Percentiles rank a stretch among this genome's conserved stretches.
Conservation (phyloP, 2,888 invertebrate species). For the Pyrochroa serraticornis region DNA sequence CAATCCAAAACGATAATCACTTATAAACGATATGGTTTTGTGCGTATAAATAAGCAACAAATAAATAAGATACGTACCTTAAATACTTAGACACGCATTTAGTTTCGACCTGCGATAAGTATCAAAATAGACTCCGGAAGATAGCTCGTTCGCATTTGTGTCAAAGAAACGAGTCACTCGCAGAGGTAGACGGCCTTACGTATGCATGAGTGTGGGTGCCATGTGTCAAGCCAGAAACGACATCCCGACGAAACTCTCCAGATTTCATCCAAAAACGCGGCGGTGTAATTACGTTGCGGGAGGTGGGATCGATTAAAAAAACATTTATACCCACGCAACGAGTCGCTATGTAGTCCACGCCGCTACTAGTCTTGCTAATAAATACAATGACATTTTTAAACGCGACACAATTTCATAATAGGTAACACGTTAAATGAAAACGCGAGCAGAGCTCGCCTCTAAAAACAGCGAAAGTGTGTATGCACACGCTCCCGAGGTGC, state of each 20-base stretch:
- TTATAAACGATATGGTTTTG: background rate
- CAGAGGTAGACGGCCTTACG: constrained; percentile 46
- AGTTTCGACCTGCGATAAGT: constrained; percentile 36
- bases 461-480: constrained; percentile 27
- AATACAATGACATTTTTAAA: constrained; percentile 29
- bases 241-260: background rate
- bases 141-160: constrained; percentile 47
- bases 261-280: constrained; percentile 10
- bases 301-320: constrained; percentile 6
- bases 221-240: constrained; percentile 21
- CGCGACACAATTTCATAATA: constrained; percentile 31
- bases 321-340: constrained; percentile 9
- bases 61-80: constrained; percentile 1
- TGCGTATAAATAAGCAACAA: background rate
- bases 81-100: constrained; percentile 5
- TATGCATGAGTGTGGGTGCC: constrained; percentile 35
- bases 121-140: constrained; percentile 55
- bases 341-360: constrained; percentile 15
- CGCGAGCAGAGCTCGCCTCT: constrained; percentile 23
- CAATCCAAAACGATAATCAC: background rate
- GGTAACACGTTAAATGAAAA: constrained; percentile 29
- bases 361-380: constrained; percentile 19
- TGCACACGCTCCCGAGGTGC: too few relatives aligned
- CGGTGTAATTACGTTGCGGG: constrained; percentile 13
- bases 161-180: constrained; percentile 44